Conservation (phyloP, 1,140 invertebrate species). For the Tetragonula clypearis region DNA sequence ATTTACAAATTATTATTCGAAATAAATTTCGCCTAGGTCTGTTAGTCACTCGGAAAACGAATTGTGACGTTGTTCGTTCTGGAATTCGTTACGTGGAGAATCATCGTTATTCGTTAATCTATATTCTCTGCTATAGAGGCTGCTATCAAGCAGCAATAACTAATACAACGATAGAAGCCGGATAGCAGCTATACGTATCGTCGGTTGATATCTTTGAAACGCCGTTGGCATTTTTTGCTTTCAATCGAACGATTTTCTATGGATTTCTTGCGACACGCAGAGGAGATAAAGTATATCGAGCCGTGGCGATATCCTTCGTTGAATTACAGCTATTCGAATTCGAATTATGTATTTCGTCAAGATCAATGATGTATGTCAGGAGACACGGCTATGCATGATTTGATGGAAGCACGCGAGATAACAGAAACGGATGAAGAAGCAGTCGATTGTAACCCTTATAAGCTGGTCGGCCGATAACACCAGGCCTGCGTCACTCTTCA, state of each 20-base stretch:
- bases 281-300: background rate
- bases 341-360: constrained; percentile 2
- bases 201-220: constrained; percentile 3
- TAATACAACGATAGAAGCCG: background rate
- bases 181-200: background rate
- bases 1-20: too few relatives aligned
- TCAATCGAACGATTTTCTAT: background rate
- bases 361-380: background rate
- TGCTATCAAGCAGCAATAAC: background rate
- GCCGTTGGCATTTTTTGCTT: background rate
- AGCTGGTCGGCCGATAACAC: constrained; percentile 21
- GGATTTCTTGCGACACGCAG: background rate
- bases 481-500: constrained; percentile 47
- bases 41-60: background rate
- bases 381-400: background rate
- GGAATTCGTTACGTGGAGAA: background rate
- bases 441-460: background rate
- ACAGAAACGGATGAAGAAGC: background rate
- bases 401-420: background rate
- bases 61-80: background rate
- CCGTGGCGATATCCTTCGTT: background rate
- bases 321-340: background rate
- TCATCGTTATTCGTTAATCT: background rate
- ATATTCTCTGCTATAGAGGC: too few relatives aligned
- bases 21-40: too few relatives aligned